phyloP scores from a whole-genome alignment of 2,797 vertebrate genomes.

The Pseudotriccus pelzelni region DNA sequence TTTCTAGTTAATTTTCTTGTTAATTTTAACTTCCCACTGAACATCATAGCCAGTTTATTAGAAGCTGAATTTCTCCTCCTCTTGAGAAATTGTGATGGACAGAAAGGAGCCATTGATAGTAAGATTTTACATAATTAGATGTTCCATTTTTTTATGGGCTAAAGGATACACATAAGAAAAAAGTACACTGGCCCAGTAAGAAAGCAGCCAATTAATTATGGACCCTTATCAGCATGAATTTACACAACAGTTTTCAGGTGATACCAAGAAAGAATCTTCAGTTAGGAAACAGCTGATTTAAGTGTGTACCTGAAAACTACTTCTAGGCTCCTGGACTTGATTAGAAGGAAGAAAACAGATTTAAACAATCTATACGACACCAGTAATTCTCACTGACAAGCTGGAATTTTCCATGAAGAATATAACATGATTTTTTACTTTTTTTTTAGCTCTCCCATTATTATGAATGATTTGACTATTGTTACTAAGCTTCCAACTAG shows the following conservation, averaged over 20 bases:
- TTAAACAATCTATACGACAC: neutral
- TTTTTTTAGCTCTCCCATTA: constrained; percentile 16
- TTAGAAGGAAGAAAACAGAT: neutral
- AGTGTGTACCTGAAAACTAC: neutral
- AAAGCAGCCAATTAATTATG: neutral
- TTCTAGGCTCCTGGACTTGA: neutral
- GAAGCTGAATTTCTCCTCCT: neutral
- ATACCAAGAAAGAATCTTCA: neutral
- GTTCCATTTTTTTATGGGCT: neutral
- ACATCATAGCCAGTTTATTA: neutral
- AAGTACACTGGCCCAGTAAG: neutral
- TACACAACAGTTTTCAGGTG: neutral
- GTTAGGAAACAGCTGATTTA: neutral
- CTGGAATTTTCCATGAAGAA: constrained; percentile 24
- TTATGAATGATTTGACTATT: neutral
- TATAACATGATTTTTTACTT: neutral
- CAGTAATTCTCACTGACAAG: neutral
- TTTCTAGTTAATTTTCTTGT: neutral
- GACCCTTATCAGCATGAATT: neutral
- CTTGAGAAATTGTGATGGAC: neutral
- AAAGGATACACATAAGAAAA: neutral
- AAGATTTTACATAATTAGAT: neutral
- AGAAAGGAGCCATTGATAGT: neutral
- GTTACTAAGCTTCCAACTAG: neutral
- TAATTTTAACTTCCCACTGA: neutral